Evolutionary conservation across 2,888 invertebrate species (phyloP), one percentile per base, ranked within the genome.

Genomic region (Periphyllus acericola): DNA sequence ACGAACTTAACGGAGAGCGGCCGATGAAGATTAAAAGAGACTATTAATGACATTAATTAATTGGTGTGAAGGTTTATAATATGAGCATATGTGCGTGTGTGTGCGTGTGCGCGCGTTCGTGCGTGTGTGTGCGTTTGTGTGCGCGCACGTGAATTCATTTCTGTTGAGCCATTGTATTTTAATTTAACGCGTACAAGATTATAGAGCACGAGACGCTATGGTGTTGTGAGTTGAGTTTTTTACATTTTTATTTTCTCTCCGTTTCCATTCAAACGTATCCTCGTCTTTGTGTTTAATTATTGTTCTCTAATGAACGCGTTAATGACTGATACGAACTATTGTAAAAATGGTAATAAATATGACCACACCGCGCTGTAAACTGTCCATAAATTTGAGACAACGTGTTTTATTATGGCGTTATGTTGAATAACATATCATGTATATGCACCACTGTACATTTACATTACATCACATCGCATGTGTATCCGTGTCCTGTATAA

Each of bases 221-320:
- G 11, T 25, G 34, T 79, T 60, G n/a, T 52, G 55, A 19, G 29
- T 81, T 81, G 36, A 25, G 17, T 80, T n/a, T 60, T 21, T 46
- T n/a, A n/a, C 29, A 19, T 81, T 36, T 40, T 68, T 71, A 29
- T 74, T 17, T 68, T 40, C n/a, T 52, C 46, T 29, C 40, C 21
- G 21, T 75, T 75, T 29, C n/a, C 36, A 40, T 74, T 81, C 29
- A 81, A 40, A 75, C 36, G 46, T 46, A 14, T 29, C 46, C 29
- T 11, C 36, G 75, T 40, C 52, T 60, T 11, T 17, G 55, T 76
- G 6, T 75, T 60, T 84, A 76, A 84, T 84, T 84, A 84, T 84
- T 84, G 66, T 84, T 75, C 60, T 84, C 75, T 84, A 75, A 84
- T 84, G 60, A 84, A 75, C 83, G 29, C 75, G 60, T 84, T 76